phyloP scores from a whole-genome alignment of 2,113 vertebrate genomes.

The Todiramphus saurophagus region DNA sequence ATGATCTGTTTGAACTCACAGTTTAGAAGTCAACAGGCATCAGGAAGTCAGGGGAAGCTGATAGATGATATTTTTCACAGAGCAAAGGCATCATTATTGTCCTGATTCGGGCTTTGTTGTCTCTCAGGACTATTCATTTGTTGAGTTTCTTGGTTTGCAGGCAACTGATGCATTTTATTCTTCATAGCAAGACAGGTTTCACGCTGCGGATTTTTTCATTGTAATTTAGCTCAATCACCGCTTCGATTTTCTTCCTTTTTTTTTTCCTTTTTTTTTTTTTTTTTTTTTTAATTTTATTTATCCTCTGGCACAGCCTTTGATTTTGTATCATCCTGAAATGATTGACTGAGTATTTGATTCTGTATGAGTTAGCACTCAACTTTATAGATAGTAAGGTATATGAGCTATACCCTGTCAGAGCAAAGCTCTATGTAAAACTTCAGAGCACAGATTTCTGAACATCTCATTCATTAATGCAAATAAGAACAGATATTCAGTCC shows the following conservation, averaged over 20 bases:
- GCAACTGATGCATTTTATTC: not conserved
- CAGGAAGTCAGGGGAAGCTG: not conserved
- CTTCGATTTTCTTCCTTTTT: not conserved
- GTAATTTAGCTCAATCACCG: not conserved
- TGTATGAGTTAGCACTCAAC: not conserved
- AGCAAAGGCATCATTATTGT: not conserved
- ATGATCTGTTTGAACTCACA: not conserved
- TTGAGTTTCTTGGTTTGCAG: not conserved
- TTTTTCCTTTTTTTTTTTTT: accelerated
- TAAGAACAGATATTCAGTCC: not conserved
- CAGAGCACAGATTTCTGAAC: not conserved
- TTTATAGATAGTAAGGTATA: not conserved
- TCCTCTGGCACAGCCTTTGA: not conserved
- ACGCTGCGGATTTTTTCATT: not conserved
- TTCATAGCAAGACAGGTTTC: not conserved
- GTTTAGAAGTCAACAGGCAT: not conserved
- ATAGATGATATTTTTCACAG: not conserved
- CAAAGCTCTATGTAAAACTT: not conserved
- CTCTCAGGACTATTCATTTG: not conserved
- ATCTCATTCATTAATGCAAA: not conserved
- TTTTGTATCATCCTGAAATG: not conserved
- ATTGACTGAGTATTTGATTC: not conserved
- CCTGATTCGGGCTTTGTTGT: not conserved
- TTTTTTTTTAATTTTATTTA: not conserved
- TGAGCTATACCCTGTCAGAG: not conserved